These are phyloP conservation scores for Holcopasites calliopsidis DNA, from an alignment of 1,140 invertebrate genomes.

Conservation along the genomic window DNA sequence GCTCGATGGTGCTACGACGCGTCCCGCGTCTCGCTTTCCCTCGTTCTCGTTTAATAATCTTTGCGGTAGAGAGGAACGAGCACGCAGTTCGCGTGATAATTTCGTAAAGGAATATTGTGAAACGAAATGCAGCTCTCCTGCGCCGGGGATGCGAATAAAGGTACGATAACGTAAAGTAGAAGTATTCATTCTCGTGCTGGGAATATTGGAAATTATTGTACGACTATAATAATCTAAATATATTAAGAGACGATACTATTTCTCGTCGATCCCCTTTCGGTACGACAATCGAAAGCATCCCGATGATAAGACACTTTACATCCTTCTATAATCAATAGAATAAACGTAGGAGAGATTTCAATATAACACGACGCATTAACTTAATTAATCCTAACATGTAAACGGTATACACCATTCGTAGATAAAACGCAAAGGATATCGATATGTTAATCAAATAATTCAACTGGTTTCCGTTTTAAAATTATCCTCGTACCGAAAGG, in stretches of 20 bases:
- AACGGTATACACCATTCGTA: background rate
- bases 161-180: slow-evolving; percentile 10
- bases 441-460: background rate
- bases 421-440: background rate
- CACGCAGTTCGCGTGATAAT: too few species aligned
- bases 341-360: too few species aligned
- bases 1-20: slow-evolving; percentile 7
- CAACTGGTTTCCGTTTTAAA: too few species aligned
- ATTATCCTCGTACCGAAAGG: slow-evolving; percentile 33
- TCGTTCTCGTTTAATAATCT: background rate
- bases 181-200: background rate
- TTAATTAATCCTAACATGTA: background rate
- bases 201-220: slow-evolving; percentile 5
- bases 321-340: too few species aligned
- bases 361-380: background rate
- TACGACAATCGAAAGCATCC: slow-evolving; percentile 8
- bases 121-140: too few species aligned
- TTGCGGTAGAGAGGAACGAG: background rate
- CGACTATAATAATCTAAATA: slow-evolving; percentile 26
- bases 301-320: too few species aligned
- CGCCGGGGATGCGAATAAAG: background rate
- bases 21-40: background rate
- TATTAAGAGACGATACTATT: background rate
- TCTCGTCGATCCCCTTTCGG: slow-evolving; percentile 17
- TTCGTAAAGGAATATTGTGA: too few species aligned